Base-by-base conservation (phyloP, 2,797 vertebrate species). In the Helostoma temminkii region DNA sequence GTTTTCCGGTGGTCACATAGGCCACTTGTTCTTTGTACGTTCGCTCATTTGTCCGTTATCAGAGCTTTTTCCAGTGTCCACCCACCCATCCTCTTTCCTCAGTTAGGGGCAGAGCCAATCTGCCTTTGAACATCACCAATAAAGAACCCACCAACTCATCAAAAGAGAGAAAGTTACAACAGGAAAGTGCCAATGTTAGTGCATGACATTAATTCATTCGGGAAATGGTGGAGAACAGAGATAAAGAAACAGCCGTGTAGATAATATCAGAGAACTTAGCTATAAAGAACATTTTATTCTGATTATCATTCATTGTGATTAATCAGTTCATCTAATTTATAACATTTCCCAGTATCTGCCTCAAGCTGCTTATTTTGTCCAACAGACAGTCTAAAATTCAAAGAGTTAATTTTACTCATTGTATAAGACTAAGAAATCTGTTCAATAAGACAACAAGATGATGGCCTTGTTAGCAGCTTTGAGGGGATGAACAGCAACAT, bases 11-110 rank as follows among this genome's bases (percentile, higher is more conserved):
- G 67, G 74, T 74, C 77, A 66, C 49, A 74, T 19, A 15, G 53
- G 42, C 46, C 63, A 58, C 53, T 66, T 9, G 19, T 64, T 74
- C 62, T 75, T 74, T 61, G 24, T 76, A 54, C 80, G 83, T 80
- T 90, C 71, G 71, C 74, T 76, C 55, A 59, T 82, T 76, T 76
- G 66, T 68, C 61, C 45, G 68, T 86, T 89, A 91, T 90, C 81
- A 45, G 57, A 75, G 58, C 8, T 32, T 63, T 90, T 93, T 89
- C 85, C 83, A 81, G 55, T 19, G 60, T 80, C 78, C 74, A 78
- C 77, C 88, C 89, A 78, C 83, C 91, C 93, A 89, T 91, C 88
- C 88, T 81, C 78, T 90, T 81, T 78, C 82, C 87, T 85, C 77
- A 43, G 24, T 46, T 78, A 50, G 61, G 50, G 70, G 16, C 62